phyloP scores from a whole-genome alignment of 2,797 vertebrate genomes.

The Gymnothorax reevesii region DNA sequence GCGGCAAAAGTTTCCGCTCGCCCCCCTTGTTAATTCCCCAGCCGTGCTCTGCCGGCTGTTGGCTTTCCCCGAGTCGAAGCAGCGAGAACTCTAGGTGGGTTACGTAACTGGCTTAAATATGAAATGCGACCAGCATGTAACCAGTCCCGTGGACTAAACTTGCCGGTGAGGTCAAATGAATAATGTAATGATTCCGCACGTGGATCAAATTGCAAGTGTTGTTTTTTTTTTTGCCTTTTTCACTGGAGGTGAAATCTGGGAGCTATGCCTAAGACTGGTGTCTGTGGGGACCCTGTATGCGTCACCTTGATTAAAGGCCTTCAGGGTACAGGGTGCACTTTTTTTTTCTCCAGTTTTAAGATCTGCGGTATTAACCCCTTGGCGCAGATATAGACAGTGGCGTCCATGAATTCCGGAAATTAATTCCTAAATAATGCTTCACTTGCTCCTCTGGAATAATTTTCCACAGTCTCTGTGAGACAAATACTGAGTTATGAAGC shows the following conservation, averaged over 20 bases:
- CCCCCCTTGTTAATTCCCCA: background rate
- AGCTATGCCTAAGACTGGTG: background rate
- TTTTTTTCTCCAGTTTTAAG: background rate
- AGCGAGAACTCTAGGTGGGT: background rate
- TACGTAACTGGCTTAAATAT: constrained; percentile 14
- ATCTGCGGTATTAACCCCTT: too few species aligned
- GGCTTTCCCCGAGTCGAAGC: background rate
- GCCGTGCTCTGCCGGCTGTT: background rate
- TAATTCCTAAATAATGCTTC: too few species aligned
- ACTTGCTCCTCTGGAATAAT: too few species aligned
- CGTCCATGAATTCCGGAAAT: too few species aligned
- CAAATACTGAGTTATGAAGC: too few species aligned
- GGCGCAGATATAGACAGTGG: too few species aligned
- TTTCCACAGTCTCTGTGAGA: too few species aligned
- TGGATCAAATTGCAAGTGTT: background rate
- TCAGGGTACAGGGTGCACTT: background rate
- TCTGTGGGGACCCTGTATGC: background rate
- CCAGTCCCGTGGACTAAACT: background rate
- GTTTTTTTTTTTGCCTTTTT: background rate
- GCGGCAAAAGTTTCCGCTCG: background rate
- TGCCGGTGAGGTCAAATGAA: background rate
- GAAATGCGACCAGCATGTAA: constrained; percentile 7
- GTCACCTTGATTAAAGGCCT: background rate
- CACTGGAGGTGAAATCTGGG: background rate
- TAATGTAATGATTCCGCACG: background rate